Conservation (phyloP, 2,888 invertebrate genomes). For the Macrosiphum euphorbiae region DNA sequence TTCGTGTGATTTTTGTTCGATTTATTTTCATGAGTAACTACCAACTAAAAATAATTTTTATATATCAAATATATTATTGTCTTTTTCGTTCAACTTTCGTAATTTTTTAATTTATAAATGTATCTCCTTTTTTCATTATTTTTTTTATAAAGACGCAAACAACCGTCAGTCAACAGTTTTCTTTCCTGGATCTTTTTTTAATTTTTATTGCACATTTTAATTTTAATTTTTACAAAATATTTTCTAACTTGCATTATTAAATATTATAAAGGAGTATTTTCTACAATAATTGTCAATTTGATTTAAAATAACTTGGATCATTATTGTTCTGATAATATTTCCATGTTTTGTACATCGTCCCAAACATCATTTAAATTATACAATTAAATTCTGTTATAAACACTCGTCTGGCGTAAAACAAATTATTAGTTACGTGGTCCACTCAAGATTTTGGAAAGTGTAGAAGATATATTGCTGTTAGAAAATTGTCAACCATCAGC, state of each 20-base stretch:
- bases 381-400: too few relatives aligned
- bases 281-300: not conserved
- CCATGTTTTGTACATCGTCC: not conserved
- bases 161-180: not conserved
- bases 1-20: too few relatives aligned
- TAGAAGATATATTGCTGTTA: not conserved
- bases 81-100: not conserved
- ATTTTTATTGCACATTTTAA: not conserved
- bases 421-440: too few relatives aligned
- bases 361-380: too few relatives aligned
- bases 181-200: not conserved
- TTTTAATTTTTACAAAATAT: too few relatives aligned
- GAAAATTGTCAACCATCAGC: not conserved
- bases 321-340: not conserved
- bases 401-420: too few relatives aligned
- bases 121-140: too few relatives aligned
- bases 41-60: too few relatives aligned
- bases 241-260: too few relatives aligned
- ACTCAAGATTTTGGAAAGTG: too few relatives aligned
- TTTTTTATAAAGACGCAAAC: too few relatives aligned
- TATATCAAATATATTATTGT: not conserved
- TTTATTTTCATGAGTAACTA: too few relatives aligned
- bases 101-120: not conserved
- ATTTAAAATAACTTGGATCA: not conserved
- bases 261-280: not conserved